Evolutionary conservation across 2,888 invertebrate genomes (phyloP).

Genomic region (Rhabditoides inermis): DNA sequence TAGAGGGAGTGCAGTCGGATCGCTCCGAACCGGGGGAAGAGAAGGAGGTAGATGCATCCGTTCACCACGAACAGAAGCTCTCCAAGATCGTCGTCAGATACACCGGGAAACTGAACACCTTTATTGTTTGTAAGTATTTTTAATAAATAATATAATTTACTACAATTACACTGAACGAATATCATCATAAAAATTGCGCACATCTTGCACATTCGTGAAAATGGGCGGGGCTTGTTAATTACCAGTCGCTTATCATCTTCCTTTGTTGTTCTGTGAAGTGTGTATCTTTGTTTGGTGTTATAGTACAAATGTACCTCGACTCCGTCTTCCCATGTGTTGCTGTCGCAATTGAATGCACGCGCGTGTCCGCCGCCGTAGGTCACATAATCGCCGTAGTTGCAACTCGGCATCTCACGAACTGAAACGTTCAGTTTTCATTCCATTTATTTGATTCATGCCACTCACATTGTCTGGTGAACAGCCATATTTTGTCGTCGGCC

Average conservation of each 20-base stretch:
- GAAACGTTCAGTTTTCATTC: constrained; percentile 1
- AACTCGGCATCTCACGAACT: constrained; percentile 19
- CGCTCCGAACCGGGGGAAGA: constrained; percentile 17
- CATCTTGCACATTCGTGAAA: background rate
- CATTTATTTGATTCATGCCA: background rate
- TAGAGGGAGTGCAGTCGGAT: constrained; percentile 12
- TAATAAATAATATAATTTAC: background rate
- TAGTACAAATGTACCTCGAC: too few species aligned
- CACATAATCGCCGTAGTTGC: constrained; percentile 26
- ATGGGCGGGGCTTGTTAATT: background rate
- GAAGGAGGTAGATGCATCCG: constrained; percentile 18
- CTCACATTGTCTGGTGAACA: constrained; percentile 13
- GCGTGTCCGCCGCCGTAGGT: constrained; percentile 24
- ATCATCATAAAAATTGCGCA: background rate
- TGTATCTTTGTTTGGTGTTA: too few species aligned
- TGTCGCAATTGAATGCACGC: constrained; percentile 14
- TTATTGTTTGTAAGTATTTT: background rate
- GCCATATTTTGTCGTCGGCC: constrained; percentile 11
- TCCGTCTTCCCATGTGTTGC: constrained; percentile 12
- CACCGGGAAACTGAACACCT: constrained; percentile 13
- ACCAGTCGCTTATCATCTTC: too few species aligned
- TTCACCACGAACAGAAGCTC: constrained; percentile 20
- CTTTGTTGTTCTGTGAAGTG: too few species aligned
- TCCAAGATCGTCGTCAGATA: constrained; percentile 17
- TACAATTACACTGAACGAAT: background rate